Evolutionary conservation across 2,888 invertebrate genomes (phyloP), one percentile per base, ranked within the genome.

Genomic region (Plagodis dolabraria): DNA sequence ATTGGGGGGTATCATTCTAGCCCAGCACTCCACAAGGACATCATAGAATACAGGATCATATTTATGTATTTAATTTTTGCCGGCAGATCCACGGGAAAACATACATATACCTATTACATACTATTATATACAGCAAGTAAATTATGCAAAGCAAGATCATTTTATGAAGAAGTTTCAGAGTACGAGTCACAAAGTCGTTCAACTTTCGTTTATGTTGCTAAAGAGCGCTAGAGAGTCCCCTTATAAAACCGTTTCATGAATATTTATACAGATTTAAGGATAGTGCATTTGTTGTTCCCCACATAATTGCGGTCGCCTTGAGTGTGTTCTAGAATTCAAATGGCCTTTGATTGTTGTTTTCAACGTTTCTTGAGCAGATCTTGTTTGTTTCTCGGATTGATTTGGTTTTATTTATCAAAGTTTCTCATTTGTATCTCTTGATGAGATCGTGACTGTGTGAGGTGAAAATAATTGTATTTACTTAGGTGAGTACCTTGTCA

Each of bases 231-330:
- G 76, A 77, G 76, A 78, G 75, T 79, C 76, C 76, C 74, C 74
- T 82, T 82, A 81, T 82, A 82, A 83, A 85, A 76, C 82, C 76
- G 76, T 74, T 77, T 79, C 82, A 87, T 88, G 85, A 87, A 88
- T 88, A 88, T 87, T 85, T 80, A 86, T 79, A 79, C 72, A 76
- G 82, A 84, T 86, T 83, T 83, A 76, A 82, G 81, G 80, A 83
- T 85, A 83, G 83, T 85, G 79, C 77, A 78, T 77, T 79, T 40
- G 74, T 69, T 79, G 74, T 77, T 81, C 74, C 76, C 77, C 79
- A 82, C 82, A 86, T 85, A 83, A 81, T 82, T 79, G 79, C 76
- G 77, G 75, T 72, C 67, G 73, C 50, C 48, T 43, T 46, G 46
- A 72, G 76, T 74, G 68, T 69, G 72, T 74, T 78, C 74, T 78